Evolutionary conservation across 2,888 invertebrate genomes (phyloP), one percentile per base, ranked within the genome.

Genomic region (Perithous albicinctus): DNA sequence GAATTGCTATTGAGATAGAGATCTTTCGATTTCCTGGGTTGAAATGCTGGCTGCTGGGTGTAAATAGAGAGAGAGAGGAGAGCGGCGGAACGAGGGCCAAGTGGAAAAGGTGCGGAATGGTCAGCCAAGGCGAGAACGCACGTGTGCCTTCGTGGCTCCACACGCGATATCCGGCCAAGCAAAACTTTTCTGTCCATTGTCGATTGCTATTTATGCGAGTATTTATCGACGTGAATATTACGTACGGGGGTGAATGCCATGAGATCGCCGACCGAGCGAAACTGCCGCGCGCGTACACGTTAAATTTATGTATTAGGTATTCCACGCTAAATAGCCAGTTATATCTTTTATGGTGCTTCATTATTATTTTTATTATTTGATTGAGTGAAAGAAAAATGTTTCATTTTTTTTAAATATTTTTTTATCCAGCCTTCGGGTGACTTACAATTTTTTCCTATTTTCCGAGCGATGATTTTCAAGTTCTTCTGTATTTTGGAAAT

Each of bases 101-200:
- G 80, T 81, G 73, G 73, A 77, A 81, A 73, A 73, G 69, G 77
- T 69, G 73, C 77, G 67, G 54, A 67, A 81, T 81, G 73, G 77
- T 73, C 77, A 79, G 79, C 51, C 75, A 32, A 46, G 20, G 54
- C 63, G 51, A 51, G 63, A 32, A 38, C 38, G 63, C 73, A 63
- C 48, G 73, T 61, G 73, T 26, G 23, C 59, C n/a, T 23, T 23
- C 73, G 41, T 64, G 54, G 29, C 29, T 43, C 43, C 43, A 15
- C 51, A 15, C 51, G 20, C 75, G 76, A 63, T 77, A 77, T 77
- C 51, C 48, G 63, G 51, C 63, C 48, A 35, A 63, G 38, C 20
- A 59, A 46, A 67, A 43, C 43, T 18, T 72, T 23, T 12, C 12
- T 35, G 23, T 18, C 18, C 43, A 64, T 56, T 41, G 15, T 18